Evolutionary conservation across 1,140 invertebrate genomes (phyloP).

Genomic region (Camponotus floridanus): DNA sequence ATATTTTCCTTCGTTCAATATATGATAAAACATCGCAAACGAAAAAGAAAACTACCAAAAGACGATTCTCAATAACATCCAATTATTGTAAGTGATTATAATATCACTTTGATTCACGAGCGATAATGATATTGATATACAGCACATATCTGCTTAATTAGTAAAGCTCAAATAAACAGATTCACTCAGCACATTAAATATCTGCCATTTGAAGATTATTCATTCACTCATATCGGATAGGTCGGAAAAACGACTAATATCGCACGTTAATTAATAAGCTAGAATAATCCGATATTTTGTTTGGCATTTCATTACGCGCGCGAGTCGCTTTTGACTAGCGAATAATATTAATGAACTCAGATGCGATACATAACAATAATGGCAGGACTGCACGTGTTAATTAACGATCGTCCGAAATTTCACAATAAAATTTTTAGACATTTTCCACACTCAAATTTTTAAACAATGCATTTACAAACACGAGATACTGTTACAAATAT

Average conservation of each 20-base stretch:
- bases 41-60: not conserved
- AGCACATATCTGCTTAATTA: conserved; percentile 20
- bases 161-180: conserved; percentile 4
- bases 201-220: conserved; percentile 28
- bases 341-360: conserved; percentile 30
- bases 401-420: not conserved
- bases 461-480: not conserved
- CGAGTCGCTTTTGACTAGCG: not conserved
- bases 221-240: not conserved
- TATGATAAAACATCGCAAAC: not conserved
- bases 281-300: conserved; percentile 1
- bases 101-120: not conserved
- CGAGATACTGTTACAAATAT: not conserved
- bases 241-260: conserved; percentile 15
- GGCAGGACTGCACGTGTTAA: conserved; percentile 18
- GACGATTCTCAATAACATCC: not conserved
- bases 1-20: not conserved
- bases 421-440: not conserved
- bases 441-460: not conserved
- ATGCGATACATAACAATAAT: not conserved
- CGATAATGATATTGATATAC: not conserved
- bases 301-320: not conserved
- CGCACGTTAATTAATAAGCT: conserved; percentile 43
- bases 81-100: conserved; percentile 1
- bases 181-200: not conserved